Evolutionary conservation across 2,113 vertebrate genomes (phyloP), one percentile per base, ranked within the genome.

Genomic region (Acanthochromis polyacanthus): DNA sequence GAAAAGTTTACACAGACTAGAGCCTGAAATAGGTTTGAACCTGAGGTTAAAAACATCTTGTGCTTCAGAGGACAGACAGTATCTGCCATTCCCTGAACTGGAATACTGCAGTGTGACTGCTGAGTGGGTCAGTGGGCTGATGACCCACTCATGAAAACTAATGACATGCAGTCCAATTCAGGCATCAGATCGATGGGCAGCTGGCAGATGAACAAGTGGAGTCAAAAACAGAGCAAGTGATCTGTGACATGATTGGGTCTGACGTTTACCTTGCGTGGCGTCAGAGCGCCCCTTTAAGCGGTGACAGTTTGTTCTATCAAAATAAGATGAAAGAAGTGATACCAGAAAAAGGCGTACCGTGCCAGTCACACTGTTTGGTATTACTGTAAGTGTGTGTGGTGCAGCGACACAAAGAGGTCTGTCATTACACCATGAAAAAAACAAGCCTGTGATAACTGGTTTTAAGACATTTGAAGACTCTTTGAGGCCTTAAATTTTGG

Each of bases 401-500:
- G 19, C 58, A 64, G 30, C 59, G 57, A 32, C 43, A 68, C 52
- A 20, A 15, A 43, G 22, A 78, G 61, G 68, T 45, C 72, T 71
- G 76, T 81, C 59, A 89, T 89, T 89, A 83, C 66, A 72, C 36
- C 52, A 72, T 59, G 67, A 68, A 65, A n/a, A 74, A 55, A 64
- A 71, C 20, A 43, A 12, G 61, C 56, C 45, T 40, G 61, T 82
- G 72, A 77, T 82, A 50, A 84, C 71, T 45, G 72, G 11, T 67
- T 86, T 71, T 59, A 62, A 71, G 63, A 59, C 75, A 32, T 40
- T 73, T 80, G 64, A 25, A 74, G 69, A 78, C 58, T 56, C 50
- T 73, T 64, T 17, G 1, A 58, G n/a, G 71, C 62, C 71, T 76
- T 60, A 75, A 9, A 80, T 73, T 66, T 68, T 43, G 59, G 81